A percentile compares a stretch with the other conserved stretches of the same genome.
Evolutionary conservation across 2,797 vertebrate genomes (phyloP).

Genomic region (Spinus pinus): DNA sequence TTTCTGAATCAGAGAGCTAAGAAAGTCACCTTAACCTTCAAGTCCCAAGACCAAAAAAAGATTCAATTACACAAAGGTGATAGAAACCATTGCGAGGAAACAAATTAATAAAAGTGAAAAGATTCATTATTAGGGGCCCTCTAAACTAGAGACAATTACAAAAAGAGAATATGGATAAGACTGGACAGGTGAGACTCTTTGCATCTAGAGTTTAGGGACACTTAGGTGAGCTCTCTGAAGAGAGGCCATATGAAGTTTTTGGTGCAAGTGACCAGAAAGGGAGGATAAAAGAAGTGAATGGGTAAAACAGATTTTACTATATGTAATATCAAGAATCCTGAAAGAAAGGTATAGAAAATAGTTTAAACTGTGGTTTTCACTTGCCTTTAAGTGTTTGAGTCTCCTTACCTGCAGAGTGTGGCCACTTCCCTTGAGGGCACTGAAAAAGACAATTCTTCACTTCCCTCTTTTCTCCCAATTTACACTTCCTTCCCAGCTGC

Average conservation of each 20-base stretch:
- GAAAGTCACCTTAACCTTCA: neutral
- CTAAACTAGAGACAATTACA: neutral
- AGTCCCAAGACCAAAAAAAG: neutral
- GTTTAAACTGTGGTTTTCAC: neutral
- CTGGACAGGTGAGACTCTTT: rapidly evolving
- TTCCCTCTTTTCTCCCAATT: neutral
- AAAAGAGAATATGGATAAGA: neutral
- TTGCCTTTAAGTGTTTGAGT: neutral
- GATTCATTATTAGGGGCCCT: neutral
- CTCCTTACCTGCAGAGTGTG: neutral
- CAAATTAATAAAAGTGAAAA: neutral
- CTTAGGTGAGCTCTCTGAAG: neutral
- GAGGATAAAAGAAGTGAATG: neutral
- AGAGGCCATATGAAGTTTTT: neutral
- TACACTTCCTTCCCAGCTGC: neutral
- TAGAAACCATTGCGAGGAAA: neutral
- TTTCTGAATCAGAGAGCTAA: neutral
- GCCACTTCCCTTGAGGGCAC: neutral
- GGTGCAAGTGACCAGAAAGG: neutral
- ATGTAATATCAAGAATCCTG: neutral
- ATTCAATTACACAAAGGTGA: rapidly evolving
- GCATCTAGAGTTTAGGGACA: neutral
- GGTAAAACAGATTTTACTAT: neutral
- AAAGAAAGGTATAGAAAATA: neutral
- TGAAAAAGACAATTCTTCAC: neutral